Conservation (phyloP, 2,888 invertebrate genomes). For the Drosophila ezoana region DNA sequence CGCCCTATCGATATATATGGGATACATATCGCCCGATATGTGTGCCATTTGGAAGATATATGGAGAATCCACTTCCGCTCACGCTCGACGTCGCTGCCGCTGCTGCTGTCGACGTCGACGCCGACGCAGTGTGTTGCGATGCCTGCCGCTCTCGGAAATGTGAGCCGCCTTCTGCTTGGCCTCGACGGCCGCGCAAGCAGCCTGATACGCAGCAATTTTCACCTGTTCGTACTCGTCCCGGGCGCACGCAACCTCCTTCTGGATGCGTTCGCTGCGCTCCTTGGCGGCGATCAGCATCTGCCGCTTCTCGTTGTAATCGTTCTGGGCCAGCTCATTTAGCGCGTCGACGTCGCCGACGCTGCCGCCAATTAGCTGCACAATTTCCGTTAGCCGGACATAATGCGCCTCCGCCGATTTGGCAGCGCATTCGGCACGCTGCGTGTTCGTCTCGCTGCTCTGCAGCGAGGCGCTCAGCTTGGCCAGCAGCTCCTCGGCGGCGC, state of each 20-base stretch:
- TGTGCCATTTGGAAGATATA: too few species aligned
- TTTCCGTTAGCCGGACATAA: conserved; percentile 84
- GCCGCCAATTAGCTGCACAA: conserved; percentile 85
- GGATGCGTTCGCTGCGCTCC: conserved; percentile 87
- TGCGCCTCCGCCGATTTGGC: conserved; percentile 87
- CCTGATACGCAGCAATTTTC: conserved; percentile 88
- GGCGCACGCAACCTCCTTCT: conserved; percentile 87
- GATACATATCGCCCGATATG: too few species aligned
- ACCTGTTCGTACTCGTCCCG: conserved; percentile 88
- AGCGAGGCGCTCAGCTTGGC: conserved; percentile 68
- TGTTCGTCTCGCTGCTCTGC: conserved; percentile 87
- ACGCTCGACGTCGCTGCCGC: too few species aligned
- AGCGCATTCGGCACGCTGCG: conserved; percentile 87
- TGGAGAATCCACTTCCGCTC: too few species aligned
- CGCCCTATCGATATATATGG: too few species aligned
- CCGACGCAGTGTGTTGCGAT: background rate
- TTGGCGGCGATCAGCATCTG: conserved; percentile 89
- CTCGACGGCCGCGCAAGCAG: conserved; percentile 84
- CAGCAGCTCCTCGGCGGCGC: background rate
- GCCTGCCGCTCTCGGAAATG: background rate
- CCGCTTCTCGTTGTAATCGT: conserved; percentile 88
- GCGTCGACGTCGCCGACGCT: conserved; percentile 87
- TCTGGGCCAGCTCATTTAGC: conserved; percentile 87
- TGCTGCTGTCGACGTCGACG: background rate
- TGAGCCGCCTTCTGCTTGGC: conserved; percentile 30